A percentile compares a stretch with the other conserved stretches of the same genome.
Conservation (phyloP, 2,113 vertebrate species). For the Aegithalos caudatus region DNA sequence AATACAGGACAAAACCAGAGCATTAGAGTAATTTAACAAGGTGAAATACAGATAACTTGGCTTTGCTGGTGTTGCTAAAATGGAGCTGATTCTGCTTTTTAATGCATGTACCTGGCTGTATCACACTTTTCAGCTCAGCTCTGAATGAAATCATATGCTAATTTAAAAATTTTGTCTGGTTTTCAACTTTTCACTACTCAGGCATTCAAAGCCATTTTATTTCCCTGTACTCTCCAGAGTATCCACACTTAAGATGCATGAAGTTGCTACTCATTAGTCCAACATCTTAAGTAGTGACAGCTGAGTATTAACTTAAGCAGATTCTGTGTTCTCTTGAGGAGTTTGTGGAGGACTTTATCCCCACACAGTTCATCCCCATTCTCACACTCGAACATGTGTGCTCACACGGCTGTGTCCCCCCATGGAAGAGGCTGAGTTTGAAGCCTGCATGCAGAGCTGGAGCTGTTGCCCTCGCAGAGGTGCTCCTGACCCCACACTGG, state of each 20-base stretch:
- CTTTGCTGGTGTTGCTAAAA: not conserved
- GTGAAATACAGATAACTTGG: not conserved
- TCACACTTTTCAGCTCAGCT: not conserved
- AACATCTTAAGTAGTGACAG: not conserved
- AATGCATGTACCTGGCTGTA: not conserved
- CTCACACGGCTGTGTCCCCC: not conserved
- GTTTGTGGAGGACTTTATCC: not conserved
- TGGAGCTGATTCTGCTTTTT: not conserved
- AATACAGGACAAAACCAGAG: not conserved
- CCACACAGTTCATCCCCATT: fast-evolving
- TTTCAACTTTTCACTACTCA: not conserved
- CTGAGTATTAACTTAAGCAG: not conserved
- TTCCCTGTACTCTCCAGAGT: not conserved
- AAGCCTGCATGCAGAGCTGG: not conserved
- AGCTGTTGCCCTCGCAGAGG: fast-evolving
- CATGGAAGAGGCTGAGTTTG: not conserved
- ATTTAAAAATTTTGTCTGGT: not conserved
- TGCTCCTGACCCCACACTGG: not conserved
- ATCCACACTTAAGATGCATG: not conserved
- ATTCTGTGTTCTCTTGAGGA: not conserved
- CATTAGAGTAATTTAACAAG: not conserved
- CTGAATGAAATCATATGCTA: not conserved
- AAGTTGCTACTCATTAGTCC: not conserved
- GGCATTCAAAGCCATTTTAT: not conserved
- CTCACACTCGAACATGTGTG: fast-evolving